Base-by-base conservation (phyloP, 2,797 vertebrate genomes). In the Heterohyrax brucei region DNA sequence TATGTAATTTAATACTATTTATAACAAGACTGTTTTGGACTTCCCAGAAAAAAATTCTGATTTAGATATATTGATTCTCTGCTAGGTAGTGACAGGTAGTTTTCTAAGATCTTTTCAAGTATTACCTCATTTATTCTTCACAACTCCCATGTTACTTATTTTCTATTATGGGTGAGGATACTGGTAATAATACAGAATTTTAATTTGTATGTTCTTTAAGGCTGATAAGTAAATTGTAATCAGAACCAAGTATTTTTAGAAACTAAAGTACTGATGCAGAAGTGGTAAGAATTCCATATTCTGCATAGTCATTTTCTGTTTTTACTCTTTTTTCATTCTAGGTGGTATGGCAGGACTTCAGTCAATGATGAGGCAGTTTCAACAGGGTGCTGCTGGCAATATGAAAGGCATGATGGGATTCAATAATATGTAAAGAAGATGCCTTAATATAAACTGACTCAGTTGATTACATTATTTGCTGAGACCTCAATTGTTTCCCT, bases 351-450 rank as follows among this genome's bases (percentile, higher is more conserved):
- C 99, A 0, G 99, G 99, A 68, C 99, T 99, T 44, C 99, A 99
- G 98, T 99, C 99, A 3, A 99, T 99, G 99, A 99, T 99, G 99
- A 99, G 99, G 91, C 99, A 99, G 76, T 99, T 99, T 98, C 99
- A 99, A 97, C 99, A 99, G 98, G 99, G 99, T 92, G 99, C 99
- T 6, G 99, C 99, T 68, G 99, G 99, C 59, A 99, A 99, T 98
- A 99, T 99, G 99, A 99, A 99, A 98, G 99, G 99, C 98, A 99
- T 99, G 99, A 99, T 99, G 99, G 99, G 99, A 98, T 99, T 99
- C 98, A 99, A 99, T 98, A 99, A 99, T 97, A 99, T 99, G 99
- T 99, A 98, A 99, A 98, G 98, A 98, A 98, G 94, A 97, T 96
- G 98, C 98, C 98, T 99, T 99, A 98, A 98, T 95, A 97, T 94